Percentiles rank a stretch among this genome's conserved stretches.
phyloP scores from a whole-genome alignment of 2,113 vertebrate species.

The Otus sunia region DNA sequence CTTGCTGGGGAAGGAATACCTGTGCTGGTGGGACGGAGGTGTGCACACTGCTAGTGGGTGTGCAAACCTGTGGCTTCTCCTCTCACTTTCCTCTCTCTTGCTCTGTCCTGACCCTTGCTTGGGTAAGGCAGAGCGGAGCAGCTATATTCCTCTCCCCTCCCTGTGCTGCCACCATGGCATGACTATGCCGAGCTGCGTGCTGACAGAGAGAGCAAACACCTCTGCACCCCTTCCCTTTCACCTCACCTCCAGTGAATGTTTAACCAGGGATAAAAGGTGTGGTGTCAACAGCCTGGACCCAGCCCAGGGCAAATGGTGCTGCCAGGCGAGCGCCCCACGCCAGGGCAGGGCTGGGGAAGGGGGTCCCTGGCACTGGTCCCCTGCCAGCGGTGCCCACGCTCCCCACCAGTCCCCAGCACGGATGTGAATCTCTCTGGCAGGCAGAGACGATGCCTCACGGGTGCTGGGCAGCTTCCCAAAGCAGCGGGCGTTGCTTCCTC shows the following conservation, averaged over 20 bases:
- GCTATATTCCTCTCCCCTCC: neutral
- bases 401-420: neutral
- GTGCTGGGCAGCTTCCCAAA: neutral
- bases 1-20: neutral
- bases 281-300: neutral
- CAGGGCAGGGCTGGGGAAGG: neutral
- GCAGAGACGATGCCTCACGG: neutral
- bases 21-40: neutral
- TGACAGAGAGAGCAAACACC: neutral
- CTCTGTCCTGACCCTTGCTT: neutral
- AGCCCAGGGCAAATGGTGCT: neutral
- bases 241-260: slow-evolving; percentile 16
- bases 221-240: neutral
- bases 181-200: fast-evolving
- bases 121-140: neutral
- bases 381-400: fast-evolving
- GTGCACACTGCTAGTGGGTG: neutral
- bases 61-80: neutral
- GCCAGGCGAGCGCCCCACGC: fast-evolving
- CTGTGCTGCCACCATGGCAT: fast-evolving
- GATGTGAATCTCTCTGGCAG: neutral
- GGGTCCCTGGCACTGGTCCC: neutral
- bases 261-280: slow-evolving; percentile 21
- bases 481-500: neutral
- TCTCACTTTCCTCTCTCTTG: neutral